phyloP scores from a whole-genome alignment of 2,888 invertebrate species.

The Apoderus coryli region DNA sequence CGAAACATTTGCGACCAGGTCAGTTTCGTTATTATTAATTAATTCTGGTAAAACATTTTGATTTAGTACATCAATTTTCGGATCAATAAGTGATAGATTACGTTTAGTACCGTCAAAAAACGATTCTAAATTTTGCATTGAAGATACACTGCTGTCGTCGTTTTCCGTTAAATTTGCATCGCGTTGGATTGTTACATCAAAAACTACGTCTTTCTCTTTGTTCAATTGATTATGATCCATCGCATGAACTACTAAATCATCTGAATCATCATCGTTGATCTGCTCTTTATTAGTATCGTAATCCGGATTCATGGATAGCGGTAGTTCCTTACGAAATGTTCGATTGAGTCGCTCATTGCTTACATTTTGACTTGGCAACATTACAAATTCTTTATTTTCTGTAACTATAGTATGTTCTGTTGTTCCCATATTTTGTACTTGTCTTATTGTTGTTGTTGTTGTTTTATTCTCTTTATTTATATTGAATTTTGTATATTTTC shows the following conservation, averaged over 20 bases:
- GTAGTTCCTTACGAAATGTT: conserved; percentile 30
- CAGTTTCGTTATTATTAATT: too few relatives aligned
- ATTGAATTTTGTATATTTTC: too few relatives aligned
- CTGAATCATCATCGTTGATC: conserved; percentile 12
- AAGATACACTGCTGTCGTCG: too few relatives aligned
- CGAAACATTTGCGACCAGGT: too few relatives aligned
- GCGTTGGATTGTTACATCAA: neutral
- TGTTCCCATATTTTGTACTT: neutral
- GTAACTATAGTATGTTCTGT: conserved; percentile 3
- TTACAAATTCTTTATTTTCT: conserved; percentile 29
- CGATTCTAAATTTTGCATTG: neutral
- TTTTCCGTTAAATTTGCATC: neutral
- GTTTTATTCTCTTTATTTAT: conserved; percentile 11
- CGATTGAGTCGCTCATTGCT: conserved; percentile 27
- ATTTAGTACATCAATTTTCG: conserved; percentile 21
- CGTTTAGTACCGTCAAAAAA: neutral
- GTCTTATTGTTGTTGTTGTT: conserved; percentile 3
- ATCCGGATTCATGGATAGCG: conserved; percentile 17
- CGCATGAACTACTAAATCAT: conserved; percentile 4
- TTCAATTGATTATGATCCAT: conserved; percentile 7
- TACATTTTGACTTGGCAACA: conserved; percentile 25
- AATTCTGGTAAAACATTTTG: conserved; percentile 18
- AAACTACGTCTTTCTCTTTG: neutral
- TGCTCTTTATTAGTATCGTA: conserved; percentile 11
- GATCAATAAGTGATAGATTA: conserved; percentile 5